Base-by-base conservation (phyloP, 2,888 invertebrate species). In the Phyllotreta striolata region DNA sequence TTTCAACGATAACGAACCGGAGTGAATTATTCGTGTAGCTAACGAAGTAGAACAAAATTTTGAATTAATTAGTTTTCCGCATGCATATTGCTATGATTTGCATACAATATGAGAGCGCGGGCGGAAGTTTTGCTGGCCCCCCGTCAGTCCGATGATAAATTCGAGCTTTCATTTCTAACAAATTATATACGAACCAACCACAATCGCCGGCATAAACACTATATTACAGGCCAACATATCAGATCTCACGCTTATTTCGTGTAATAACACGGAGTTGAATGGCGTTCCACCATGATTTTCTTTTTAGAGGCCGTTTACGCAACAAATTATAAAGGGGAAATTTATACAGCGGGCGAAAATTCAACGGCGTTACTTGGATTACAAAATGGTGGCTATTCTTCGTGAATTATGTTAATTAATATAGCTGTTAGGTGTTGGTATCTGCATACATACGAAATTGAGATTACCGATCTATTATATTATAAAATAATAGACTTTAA, bases 121-220 rank as follows among this genome's bases (percentile, higher is more conserved):
- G 74, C 76, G 75, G 75, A 76, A 76, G 74, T 70, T 58, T 66
- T 66, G 69, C 71, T 70, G 69, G 71, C 72, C 73, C 68, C 72
- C 69, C 71, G 66, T 69, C 69, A 64, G 67, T 65, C 66, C 66
- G 66, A 72, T 73, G 73, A 74, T 74, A 74, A 74, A 74, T 72
- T 70, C 72, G 63, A 62, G 71, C 70, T 70, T 73, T 72, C 72
- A 72, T 72, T 74, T 68, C 70, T 70, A 72, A 72, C 73, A 71
- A 72, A 74, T 73, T 73, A 72, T 70, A 70, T 72, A 71, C 68
- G 72, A 69, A 70, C 73, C 74, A 73, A 73, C 73, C 72, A 69
- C 66, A 62, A 47, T 62, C 55, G 56, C 57, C 61, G 66, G 56
- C 65, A 66, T 67, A 65, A 67, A 62, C 63, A 63, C 66, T 63